These are phyloP conservation scores for Cheirogaleus major DNA, from an alignment of 2,797 vertebrate genomes.

Conservation along the genomic window DNA sequence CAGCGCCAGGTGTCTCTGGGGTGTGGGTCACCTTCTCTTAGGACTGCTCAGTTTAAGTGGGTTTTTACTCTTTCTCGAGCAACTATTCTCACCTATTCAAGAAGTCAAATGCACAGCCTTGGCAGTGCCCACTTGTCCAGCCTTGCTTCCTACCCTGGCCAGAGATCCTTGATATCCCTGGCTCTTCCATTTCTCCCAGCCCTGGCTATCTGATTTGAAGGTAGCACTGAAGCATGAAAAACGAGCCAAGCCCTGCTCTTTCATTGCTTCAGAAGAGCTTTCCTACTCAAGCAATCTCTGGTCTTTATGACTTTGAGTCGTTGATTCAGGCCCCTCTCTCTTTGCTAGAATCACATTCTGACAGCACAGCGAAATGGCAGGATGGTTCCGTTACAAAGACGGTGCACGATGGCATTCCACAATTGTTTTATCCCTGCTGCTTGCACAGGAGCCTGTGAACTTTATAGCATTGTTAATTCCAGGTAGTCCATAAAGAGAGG, in stretches of 20 bases:
- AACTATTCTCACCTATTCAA: not conserved
- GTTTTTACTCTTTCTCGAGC: constrained; percentile 12
- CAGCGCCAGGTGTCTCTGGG: not conserved
- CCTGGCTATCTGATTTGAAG: not conserved
- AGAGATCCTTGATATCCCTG: constrained; percentile 15
- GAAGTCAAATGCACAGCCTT: constrained; percentile 50
- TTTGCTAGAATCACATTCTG: not conserved
- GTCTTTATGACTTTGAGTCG: not conserved
- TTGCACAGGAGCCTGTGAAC: not conserved
- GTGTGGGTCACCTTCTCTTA: not conserved
- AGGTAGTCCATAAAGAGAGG: not conserved
- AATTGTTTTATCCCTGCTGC: not conserved
- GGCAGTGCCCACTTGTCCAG: not conserved
- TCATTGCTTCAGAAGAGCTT: not conserved
- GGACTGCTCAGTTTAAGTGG: accelerated
- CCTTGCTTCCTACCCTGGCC: constrained; percentile 36
- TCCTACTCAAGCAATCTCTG: not conserved
- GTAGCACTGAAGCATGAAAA: not conserved
- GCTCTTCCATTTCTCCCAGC: not conserved
- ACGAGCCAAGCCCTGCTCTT: not conserved
- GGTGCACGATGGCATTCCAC: not conserved
- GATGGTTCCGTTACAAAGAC: not conserved
- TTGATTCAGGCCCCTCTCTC: not conserved
- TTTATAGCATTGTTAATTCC: not conserved
- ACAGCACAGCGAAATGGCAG: not conserved